Percentiles rank a stretch among this genome's conserved stretches.
Evolutionary conservation across 1,140 invertebrate species (phyloP).

Genomic region (Neotoxoptera formosana): DNA sequence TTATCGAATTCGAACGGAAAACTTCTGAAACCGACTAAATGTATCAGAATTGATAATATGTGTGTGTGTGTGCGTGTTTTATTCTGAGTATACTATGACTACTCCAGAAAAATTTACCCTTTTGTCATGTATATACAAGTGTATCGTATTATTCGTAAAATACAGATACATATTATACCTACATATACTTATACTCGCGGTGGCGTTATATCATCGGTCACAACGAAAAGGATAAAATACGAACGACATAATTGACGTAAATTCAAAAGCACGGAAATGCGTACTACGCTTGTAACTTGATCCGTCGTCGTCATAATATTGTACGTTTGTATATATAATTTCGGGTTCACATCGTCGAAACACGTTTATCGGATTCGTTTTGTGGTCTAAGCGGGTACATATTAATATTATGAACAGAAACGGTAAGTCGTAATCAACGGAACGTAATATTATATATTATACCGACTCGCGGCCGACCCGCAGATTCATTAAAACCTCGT

Average conservation of each 20-base stretch:
- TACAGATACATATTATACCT: no score
- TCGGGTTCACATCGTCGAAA: neutral
- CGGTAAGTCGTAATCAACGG: neutral
- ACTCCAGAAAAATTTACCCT: neutral
- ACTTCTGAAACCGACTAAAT: neutral
- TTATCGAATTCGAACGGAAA: neutral
- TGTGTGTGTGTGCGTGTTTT: neutral
- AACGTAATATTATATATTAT: neutral
- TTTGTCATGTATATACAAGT: no score
- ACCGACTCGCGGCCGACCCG: neutral
- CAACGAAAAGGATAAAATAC: no score
- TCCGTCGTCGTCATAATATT: no score
- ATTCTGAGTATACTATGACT: no score
- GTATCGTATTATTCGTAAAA: no score
- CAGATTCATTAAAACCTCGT: neutral
- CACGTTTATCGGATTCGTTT: neutral
- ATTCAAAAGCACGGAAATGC: no score
- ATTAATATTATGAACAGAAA: no score
- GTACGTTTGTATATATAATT: neutral
- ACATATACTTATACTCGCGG: no score
- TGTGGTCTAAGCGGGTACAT: neutral
- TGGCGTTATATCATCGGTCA: no score
- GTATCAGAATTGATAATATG: neutral
- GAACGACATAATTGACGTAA: no score
- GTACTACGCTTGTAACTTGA: neutral